Evolutionary conservation across 2,888 invertebrate genomes (phyloP), one percentile per base, ranked within the genome.

Genomic region (Encarsia formosa): DNA sequence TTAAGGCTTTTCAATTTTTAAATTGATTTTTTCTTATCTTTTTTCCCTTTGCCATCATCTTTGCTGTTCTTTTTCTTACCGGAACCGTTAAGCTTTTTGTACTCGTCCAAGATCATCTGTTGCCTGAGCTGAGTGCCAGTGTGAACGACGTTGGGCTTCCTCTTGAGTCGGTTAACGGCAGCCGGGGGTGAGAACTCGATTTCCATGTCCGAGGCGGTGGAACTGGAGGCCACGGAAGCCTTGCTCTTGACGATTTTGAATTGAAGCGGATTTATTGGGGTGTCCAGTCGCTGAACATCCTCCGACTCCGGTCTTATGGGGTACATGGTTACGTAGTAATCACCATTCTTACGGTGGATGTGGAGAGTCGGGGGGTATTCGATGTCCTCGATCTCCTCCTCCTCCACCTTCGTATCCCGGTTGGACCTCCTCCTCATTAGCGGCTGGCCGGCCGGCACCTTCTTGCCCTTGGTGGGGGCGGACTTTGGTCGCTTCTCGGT

Each of bases 171-270:
- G 56, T 64, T 67, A 35, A 70, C 63, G n/a, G 68, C 70, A 3
- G 71, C 69, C 5, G 74, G 74, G 23, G 74, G 72, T 32, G 71
- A 69, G 58, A 73, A 74, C 59, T 75, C 74, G 42, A 75, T 72
- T 54, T 75, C 74, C 66, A 75, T 69, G 48, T 75, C 74, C 4
- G 74, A 74, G 8, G 69, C 73, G 5, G 68, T 66, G 0, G 73
- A 70, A 47, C 69, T 69, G 8, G 66, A 62, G 5, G 63, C 63
- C 0, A 54, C 45, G 1, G 71, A 71, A 1, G 66, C 68, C 37
- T 62, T 66, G 34, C 68, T 69, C 51, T 65, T 69, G 2, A 66
- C 65, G 20, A 75, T 71, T 47, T 69, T 73, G 52, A 75, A 74
- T 40, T 73, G 67, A 42, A 75, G 42, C 13, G 74, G 74, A 59